phyloP scores from a whole-genome alignment of 1,140 invertebrate genomes.

The Lepidurus arcticus region DNA sequence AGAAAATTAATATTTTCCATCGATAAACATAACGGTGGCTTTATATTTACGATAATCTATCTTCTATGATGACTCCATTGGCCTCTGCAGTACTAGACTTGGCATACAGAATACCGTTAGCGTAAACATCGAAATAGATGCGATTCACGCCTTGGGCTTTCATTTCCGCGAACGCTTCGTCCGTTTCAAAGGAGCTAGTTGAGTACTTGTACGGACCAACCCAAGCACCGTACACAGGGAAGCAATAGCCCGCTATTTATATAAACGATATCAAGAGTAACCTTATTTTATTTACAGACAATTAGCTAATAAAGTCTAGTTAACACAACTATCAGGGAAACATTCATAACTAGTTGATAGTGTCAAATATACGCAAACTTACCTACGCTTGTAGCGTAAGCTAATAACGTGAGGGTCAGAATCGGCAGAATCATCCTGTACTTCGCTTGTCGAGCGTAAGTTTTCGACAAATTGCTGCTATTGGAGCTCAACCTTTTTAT shows the following conservation, averaged over 20 bases:
- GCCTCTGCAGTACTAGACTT: slow-evolving; percentile 26
- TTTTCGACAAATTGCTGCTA: no score
- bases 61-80: slow-evolving; percentile 22
- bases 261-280: no score
- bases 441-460: no score
- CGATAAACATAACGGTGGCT: neutral
- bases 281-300: no score
- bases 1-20: neutral
- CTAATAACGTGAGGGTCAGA: no score
- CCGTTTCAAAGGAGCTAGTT: slow-evolving; percentile 9
- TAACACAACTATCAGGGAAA: no score
- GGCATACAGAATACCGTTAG: slow-evolving; percentile 30
- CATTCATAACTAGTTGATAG: no score
- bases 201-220: slow-evolving; percentile 29
- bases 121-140: slow-evolving; percentile 32
- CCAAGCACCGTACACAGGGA: slow-evolving; percentile 33
- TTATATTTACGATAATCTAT: slow-evolving; percentile 13
- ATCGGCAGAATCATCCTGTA: no score
- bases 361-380: no score
- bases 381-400: no score
- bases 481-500: no score
- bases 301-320: no score
- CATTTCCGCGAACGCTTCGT: slow-evolving; percentile 31
- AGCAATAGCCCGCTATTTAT: slow-evolving; percentile 26
- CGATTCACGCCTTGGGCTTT: slow-evolving; percentile 30